Conservation (phyloP, 2,888 invertebrate species). For the Leistus spinibarbis region DNA sequence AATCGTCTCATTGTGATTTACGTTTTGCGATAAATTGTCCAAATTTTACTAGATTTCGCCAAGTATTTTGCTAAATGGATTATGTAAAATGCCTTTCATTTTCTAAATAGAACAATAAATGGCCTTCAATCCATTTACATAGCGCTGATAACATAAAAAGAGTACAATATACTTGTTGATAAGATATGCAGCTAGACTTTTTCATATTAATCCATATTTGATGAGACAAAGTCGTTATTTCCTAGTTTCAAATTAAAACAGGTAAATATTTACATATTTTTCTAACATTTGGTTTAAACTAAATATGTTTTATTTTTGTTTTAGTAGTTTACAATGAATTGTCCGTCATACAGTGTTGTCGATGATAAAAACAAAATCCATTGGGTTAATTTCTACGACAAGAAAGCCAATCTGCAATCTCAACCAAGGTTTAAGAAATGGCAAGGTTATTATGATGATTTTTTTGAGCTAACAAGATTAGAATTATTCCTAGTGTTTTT, state of each 20-base stretch:
- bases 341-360: slow-evolving; percentile 24
- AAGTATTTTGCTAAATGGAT: not conserved
- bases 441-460: slow-evolving; percentile 21
- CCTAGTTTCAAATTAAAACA: not conserved
- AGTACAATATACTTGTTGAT: not conserved
- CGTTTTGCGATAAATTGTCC: no score
- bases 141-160: not conserved
- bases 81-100: not conserved
- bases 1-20: not conserved
- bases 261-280: not conserved
- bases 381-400: not conserved
- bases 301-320: not conserved
- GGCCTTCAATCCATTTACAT: not conserved
- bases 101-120: not conserved
- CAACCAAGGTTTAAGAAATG: slow-evolving; percentile 10
- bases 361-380: slow-evolving; percentile 11
- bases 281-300: not conserved
- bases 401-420: not conserved
- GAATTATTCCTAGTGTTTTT: slow-evolving; percentile 26
- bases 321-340: slow-evolving; percentile 23
- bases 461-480: slow-evolving; percentile 26
- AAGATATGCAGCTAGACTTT: not conserved
- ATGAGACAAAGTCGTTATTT: not conserved
- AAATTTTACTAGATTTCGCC: not conserved
- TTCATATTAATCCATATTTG: not conserved